A percentile compares a stretch with the other conserved stretches of the same genome.
Evolutionary conservation across 2,797 vertebrate genomes (phyloP).

Genomic region (Gadopsis bispinosus): DNA sequence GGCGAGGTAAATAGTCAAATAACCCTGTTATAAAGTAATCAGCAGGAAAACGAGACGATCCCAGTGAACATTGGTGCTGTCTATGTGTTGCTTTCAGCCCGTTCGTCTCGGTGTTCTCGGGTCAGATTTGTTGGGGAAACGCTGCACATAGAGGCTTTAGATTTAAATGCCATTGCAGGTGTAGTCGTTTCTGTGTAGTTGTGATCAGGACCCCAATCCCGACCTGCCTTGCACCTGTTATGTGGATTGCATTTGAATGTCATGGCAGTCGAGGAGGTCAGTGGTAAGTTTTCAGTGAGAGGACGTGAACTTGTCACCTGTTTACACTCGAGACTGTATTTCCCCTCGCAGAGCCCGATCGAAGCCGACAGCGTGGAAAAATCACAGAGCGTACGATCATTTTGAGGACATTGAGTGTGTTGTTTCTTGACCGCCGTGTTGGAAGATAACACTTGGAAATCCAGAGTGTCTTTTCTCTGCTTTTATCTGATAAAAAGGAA

Average conservation of each 20-base stretch:
- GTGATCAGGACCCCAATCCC: background rate
- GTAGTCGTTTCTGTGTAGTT: too few species aligned
- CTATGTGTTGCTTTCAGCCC: background rate
- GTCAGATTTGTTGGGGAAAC: background rate
- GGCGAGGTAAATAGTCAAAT: background rate
- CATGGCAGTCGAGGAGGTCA: background rate
- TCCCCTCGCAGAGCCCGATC: background rate
- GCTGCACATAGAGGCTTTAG: background rate
- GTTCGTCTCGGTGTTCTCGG: background rate
- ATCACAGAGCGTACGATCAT: background rate
- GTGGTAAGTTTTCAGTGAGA: background rate
- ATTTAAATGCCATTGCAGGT: background rate
- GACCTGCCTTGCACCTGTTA: background rate
- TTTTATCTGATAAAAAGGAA: constrained; percentile 41
- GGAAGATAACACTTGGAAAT: constrained; percentile 15
- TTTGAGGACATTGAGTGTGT: background rate
- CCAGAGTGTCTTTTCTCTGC: background rate
- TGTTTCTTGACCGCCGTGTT: background rate
- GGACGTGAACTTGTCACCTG: background rate
- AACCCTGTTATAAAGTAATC: background rate
- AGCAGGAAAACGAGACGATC: background rate
- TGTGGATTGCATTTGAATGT: background rate
- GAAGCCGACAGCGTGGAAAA: background rate
- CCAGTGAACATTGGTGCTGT: background rate
- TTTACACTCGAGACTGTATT: background rate